Base-by-base conservation (phyloP, 23 tunicate genomes). In the Diplosoma virens region DNA sequence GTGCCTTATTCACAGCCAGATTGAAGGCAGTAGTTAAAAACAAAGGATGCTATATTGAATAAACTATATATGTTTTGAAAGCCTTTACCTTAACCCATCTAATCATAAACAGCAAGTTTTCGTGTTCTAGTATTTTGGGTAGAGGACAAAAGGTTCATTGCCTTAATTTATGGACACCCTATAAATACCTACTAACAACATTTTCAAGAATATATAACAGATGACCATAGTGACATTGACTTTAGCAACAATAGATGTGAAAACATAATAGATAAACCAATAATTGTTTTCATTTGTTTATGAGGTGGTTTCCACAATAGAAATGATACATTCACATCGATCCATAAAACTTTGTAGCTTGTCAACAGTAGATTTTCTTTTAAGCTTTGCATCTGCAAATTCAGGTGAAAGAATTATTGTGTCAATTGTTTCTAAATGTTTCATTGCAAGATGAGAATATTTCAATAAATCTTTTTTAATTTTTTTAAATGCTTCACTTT, bases 361-460 rank as follows among this genome's bases (percentile, higher is more conserved):
- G 4, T 65, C 72, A 6, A 84, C 81, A 11, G 77, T 46, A 22
- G 21, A 5, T 66, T 84, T 84, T 71, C 77, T 77, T 50, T 84
- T 77, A 4, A 7, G 30, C 29, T 83, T 53, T 1, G 89, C 89
- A 55, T 84, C 78, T 33, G 34, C 54, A 41, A 84, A 77, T 0
- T 84, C 81, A 27, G 82, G 58, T 1, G 30, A 84, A 14, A 84
- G 1, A 0, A 25, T 11, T 67, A 84, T 77, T 11, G 37, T 34
- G 37, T 84, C 89, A 20, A 84, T 59, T 26, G 34, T 52, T 67
- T 84, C 89, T 28, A 84, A 25, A 84, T 28, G 25, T 37, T 77
- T 78, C 83, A 78, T 77, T 36, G 55, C 53, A 29, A 37, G 36
- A 3, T 66, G 58, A 54, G 78, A 65, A 25, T 23, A 59, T 30